Evolutionary conservation across 2,888 invertebrate species (phyloP).

Genomic region (Petrolisthes manimaculis): DNA sequence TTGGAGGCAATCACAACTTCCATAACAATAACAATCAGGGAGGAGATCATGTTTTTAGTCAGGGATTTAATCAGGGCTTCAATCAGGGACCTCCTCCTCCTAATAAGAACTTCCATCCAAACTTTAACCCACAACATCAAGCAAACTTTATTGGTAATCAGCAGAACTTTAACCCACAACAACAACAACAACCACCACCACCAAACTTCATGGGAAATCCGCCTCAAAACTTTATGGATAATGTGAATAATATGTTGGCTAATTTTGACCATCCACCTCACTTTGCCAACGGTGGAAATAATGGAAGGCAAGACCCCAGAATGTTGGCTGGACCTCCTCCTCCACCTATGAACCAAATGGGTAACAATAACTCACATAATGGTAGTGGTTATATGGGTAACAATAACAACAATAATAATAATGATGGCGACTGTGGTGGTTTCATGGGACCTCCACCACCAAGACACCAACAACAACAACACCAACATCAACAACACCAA

Average conservation of each 20-base stretch:
- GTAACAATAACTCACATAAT: not conserved
- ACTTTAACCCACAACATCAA: not conserved
- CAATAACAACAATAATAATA: not conserved
- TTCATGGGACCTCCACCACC: too few species aligned
- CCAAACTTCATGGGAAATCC: constrained; percentile 9
- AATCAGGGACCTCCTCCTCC: constrained; percentile 12
- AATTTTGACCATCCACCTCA: not conserved
- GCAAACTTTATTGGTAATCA: not conserved
- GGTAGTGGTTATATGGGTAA: too few species aligned
- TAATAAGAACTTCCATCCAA: not conserved
- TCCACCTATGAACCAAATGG: not conserved
- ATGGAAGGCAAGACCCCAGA: constrained; percentile 20
- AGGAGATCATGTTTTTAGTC: not conserved
- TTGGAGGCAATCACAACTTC: not conserved
- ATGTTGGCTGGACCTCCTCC: constrained; percentile 13
- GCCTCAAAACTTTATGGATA: not conserved
- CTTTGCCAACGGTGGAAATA: not conserved
- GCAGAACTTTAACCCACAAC: not conserved
- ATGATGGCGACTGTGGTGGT: too few species aligned
- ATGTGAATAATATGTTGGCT: not conserved
- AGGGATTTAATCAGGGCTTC: too few species aligned
- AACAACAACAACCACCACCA: too few species aligned
- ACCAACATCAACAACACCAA: too few species aligned
- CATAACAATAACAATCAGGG: not conserved
- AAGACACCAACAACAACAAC: too few species aligned